Evolutionary conservation across 1,140 invertebrate genomes (phyloP).

Genomic region (Dysdera silvatica): DNA sequence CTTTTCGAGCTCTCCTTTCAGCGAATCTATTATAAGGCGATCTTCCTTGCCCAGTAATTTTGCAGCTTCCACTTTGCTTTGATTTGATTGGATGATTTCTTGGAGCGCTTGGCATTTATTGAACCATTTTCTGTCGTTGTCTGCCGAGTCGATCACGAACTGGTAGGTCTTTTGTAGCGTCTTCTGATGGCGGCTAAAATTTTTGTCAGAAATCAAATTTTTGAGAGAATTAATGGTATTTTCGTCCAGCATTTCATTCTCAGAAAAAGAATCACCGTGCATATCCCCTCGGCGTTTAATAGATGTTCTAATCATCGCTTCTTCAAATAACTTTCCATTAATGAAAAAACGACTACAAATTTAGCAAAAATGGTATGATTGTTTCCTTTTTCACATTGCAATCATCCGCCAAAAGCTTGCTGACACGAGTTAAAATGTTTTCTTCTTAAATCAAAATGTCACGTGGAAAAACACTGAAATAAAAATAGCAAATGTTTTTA

Average conservation of each 20-base stretch:
- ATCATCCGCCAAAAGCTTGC: too few relatives aligned
- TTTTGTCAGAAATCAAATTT: constrained; percentile 5
- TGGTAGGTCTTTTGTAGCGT: constrained; percentile 4
- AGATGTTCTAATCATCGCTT: too few relatives aligned
- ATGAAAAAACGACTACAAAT: too few relatives aligned
- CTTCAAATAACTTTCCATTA: too few relatives aligned
- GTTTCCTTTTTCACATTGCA: too few relatives aligned
- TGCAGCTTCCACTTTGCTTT: constrained; percentile 2
- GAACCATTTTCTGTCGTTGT: neutral
- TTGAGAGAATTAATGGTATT: neutral
- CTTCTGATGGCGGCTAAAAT: constrained; percentile 1
- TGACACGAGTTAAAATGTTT: too few relatives aligned
- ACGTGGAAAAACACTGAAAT: too few relatives aligned
- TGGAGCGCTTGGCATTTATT: neutral
- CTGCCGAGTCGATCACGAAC: neutral
- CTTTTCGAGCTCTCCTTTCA: constrained; percentile 11
- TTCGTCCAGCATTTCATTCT: neutral
- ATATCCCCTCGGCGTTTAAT: too few relatives aligned
- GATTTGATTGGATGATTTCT: neutral
- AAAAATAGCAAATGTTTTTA: too few relatives aligned
- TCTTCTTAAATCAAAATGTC: too few relatives aligned
- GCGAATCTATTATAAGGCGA: constrained; percentile 1
- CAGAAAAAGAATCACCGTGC: too few relatives aligned
- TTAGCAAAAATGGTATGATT: too few relatives aligned
- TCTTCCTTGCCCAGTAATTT: constrained; percentile 11